These are phyloP conservation scores for Hecatera dysodea DNA, from an alignment of 2,888 invertebrate species.

Conservation along the genomic window DNA sequence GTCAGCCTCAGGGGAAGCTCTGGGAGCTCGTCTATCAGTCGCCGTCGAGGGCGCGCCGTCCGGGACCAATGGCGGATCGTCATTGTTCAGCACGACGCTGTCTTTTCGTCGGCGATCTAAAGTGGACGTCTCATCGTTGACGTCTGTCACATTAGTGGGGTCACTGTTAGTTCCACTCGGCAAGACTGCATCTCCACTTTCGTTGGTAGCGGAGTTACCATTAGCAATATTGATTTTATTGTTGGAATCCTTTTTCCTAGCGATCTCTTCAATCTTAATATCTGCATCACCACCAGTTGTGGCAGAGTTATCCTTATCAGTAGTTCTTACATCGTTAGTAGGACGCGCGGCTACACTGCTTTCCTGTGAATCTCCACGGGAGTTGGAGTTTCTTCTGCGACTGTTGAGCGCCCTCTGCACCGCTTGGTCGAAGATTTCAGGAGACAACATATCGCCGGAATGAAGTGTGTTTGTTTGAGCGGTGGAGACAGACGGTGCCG, in stretches of 20 bases:
- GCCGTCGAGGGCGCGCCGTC: conserved; percentile 51
- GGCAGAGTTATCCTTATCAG: conserved; percentile 71
- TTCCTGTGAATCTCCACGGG: conserved; percentile 71
- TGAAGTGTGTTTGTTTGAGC: conserved; percentile 86
- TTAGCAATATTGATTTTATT: conserved; percentile 69
- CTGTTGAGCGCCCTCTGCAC: conserved; percentile 68
- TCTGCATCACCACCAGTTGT: conserved; percentile 68
- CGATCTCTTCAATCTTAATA: conserved; percentile 84
- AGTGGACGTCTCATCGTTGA: conserved; percentile 73
- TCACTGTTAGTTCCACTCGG: conserved; percentile 68
- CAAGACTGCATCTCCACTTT: conserved; percentile 62
- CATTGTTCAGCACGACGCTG: conserved; percentile 64
- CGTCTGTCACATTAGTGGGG: conserved; percentile 62
- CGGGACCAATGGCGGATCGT: conserved; percentile 70
- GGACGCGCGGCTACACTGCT: conserved; percentile 62
- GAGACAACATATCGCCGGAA: conserved; percentile 81
- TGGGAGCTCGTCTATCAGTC: conserved; percentile 72
- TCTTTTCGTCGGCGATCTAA: conserved; percentile 85
- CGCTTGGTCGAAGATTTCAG: conserved; percentile 74
- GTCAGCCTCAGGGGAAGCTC: conserved; percentile 82
- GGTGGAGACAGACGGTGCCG: conserved; percentile 86
- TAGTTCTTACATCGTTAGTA: conserved; percentile 60
- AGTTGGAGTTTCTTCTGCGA: conserved; percentile 68
- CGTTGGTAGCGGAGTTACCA: conserved; percentile 67
- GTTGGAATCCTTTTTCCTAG: conserved; percentile 74